These are phyloP conservation scores for Patiria miniata DNA, from an alignment of 35 echinoderm and acorn worm species.

Conservation along the genomic window DNA sequence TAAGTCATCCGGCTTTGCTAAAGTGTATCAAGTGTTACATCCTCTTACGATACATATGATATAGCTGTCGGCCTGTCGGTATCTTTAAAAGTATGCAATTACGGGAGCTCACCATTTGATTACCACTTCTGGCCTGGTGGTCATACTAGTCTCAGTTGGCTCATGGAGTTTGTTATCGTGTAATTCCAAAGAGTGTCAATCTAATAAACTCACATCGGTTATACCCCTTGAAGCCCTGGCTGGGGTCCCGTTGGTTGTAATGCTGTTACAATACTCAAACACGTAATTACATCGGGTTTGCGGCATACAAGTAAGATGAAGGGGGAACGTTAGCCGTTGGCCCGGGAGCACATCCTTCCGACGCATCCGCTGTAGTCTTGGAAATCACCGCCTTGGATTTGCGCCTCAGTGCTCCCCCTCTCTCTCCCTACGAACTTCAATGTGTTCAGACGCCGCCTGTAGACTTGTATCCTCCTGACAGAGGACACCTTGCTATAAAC, in stretches of 20 bases:
- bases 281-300: constrained; percentile 28
- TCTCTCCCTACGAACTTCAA: too few relatives aligned
- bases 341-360: constrained; percentile 5
- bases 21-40: too few relatives aligned
- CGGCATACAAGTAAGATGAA: constrained; percentile 1
- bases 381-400: too few relatives aligned
- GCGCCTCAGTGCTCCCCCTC: too few relatives aligned
- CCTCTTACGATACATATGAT: too few relatives aligned
- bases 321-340: neutral
- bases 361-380: neutral
- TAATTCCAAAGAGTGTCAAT: constrained; percentile 1
- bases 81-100: neutral
- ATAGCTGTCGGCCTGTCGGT: neutral
- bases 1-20: too few relatives aligned
- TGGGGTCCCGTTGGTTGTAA: constrained; percentile 1
- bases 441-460: too few relatives aligned
- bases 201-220: constrained; percentile 9
- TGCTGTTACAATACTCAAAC: constrained; percentile 17
- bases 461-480: too few relatives aligned
- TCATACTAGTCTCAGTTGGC: too few relatives aligned
- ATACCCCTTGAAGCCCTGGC: neutral
- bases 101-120: neutral
- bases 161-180: too few relatives aligned
- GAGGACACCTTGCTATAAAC: too few relatives aligned
- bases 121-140: neutral